Evolutionary conservation across 2,888 invertebrate genomes (phyloP).

Genomic region (Schrankia costaestrigalis): DNA sequence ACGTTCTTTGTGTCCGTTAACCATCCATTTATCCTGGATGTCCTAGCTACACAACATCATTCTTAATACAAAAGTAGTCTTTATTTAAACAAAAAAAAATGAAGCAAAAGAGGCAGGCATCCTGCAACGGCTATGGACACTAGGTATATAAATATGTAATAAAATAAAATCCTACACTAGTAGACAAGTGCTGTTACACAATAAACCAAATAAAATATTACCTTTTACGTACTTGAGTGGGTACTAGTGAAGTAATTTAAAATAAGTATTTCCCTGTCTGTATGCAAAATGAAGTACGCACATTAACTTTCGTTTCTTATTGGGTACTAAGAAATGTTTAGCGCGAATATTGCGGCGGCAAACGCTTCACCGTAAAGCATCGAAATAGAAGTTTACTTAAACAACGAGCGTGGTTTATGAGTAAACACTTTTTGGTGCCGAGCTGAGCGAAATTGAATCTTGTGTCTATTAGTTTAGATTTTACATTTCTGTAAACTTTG

Average conservation of each 20-base stretch:
- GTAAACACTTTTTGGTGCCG: constrained; percentile 67
- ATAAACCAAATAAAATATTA: neutral
- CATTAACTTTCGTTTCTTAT: constrained; percentile 51
- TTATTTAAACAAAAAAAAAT: too few relatives aligned
- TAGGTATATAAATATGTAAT: too few relatives aligned
- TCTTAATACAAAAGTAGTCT: too few relatives aligned
- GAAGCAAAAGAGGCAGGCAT: too few relatives aligned
- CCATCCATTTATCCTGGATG: too few relatives aligned
- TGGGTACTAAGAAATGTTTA: constrained; percentile 59
- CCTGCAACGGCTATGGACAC: too few relatives aligned
- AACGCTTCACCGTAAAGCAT: constrained; percentile 66
- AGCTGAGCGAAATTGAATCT: constrained; percentile 42
- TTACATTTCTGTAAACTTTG: constrained; percentile 28
- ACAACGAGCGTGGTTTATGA: constrained; percentile 76
- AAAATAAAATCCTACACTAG: too few relatives aligned
- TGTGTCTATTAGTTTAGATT: constrained; percentile 34
- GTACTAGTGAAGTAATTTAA: constrained; percentile 1
- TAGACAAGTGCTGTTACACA: too few relatives aligned
- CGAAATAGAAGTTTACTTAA: constrained; percentile 75
- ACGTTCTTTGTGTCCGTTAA: too few relatives aligned
- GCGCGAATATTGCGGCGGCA: constrained; percentile 49
- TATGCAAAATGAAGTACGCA: constrained; percentile 46
- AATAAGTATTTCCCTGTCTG: constrained; percentile 7
- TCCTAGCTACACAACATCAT: too few relatives aligned
- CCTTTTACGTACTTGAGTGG: too few relatives aligned